Evolutionary conservation across 2,113 vertebrate genomes (phyloP).

Genomic region (Vulpes ferrilata): DNA sequence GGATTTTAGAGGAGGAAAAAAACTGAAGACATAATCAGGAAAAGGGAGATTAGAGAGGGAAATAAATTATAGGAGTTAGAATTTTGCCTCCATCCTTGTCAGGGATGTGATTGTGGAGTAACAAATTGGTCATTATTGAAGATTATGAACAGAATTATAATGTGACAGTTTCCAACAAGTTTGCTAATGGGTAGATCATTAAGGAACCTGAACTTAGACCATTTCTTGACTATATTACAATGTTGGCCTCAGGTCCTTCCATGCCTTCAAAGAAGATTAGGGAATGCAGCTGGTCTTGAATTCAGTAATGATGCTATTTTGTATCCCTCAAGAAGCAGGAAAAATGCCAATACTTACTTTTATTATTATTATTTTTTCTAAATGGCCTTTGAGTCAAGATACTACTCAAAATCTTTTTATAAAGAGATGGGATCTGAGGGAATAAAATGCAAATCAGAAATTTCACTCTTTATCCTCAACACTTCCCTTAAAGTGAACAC

Average conservation of each 20-base stretch:
- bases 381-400: background rate
- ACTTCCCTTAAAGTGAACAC: background rate
- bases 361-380: background rate
- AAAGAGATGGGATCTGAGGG: background rate
- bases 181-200: background rate
- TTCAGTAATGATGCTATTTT: constrained; percentile 11
- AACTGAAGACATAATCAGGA: background rate
- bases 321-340: background rate
- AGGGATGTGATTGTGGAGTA: background rate
- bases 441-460: background rate
- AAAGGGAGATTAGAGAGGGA: background rate
- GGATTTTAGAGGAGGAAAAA: background rate
- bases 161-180: background rate
- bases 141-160: background rate
- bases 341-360: background rate
- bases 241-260: background rate
- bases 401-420: background rate
- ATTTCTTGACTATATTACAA: constrained; percentile 18
- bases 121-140: background rate
- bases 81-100: background rate
- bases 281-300: background rate
- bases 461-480: background rate
- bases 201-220: background rate
- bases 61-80: background rate
- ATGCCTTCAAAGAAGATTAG: background rate